Percentiles rank a stretch among this genome's conserved stretches.
Evolutionary conservation across 2,888 invertebrate species (phyloP).

Genomic region (Trachelus iudaicus): DNA sequence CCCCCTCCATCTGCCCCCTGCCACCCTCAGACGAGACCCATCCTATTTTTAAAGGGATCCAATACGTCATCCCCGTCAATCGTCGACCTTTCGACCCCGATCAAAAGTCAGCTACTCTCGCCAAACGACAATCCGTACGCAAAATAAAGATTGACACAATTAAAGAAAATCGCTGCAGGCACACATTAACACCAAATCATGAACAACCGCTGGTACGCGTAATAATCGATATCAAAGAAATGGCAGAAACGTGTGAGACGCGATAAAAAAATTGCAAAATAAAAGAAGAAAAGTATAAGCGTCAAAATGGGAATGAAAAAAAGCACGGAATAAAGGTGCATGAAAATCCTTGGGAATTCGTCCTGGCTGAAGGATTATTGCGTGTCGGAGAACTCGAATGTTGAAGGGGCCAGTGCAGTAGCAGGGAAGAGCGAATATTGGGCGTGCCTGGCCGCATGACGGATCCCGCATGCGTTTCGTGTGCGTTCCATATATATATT

Average conservation of each 20-base stretch:
- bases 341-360: not conserved
- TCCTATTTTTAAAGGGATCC: not conserved
- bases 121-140: not conserved
- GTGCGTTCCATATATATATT: conserved; percentile 7
- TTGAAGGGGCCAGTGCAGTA: not conserved
- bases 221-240: no score
- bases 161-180: not conserved
- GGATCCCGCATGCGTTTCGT: conserved; percentile 9
- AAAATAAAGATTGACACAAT: not conserved
- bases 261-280: no score
- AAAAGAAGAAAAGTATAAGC: not conserved
- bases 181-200: not conserved
- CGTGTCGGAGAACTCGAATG: not conserved
- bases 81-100: not conserved
- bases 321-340: not conserved
- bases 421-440: conserved; percentile 3
- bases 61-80: not conserved
- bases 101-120: not conserved
- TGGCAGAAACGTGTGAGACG: no score
- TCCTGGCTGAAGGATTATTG: not conserved
- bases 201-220: not conserved
- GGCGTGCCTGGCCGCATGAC: conserved; percentile 16
- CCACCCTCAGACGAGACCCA: not conserved
- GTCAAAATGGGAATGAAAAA: not conserved
- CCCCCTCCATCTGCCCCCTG: not conserved